Evolutionary conservation across 2,797 vertebrate species (phyloP).

Genomic region (Rhodeus uyekii): DNA sequence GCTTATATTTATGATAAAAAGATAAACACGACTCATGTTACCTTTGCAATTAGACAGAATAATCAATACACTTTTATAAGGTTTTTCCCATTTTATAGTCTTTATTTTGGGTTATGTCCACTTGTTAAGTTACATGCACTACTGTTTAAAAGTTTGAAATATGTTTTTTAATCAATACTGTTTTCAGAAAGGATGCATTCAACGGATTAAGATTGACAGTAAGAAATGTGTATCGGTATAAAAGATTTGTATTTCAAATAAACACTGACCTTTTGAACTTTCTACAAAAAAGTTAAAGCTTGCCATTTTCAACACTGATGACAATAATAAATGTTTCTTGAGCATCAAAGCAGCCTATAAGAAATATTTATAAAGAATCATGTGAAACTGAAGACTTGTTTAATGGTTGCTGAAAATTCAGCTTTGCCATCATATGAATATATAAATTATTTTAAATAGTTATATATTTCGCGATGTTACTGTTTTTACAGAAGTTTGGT

Average conservation of each 20-base stretch:
- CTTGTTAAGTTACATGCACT: neutral
- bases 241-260: neutral
- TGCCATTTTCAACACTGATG: neutral
- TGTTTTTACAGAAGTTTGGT: neutral
- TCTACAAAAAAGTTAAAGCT: neutral
- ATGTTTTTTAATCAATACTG: neutral
- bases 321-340: neutral
- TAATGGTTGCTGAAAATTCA: neutral
- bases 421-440: neutral
- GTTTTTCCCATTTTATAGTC: neutral
- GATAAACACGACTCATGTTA: neutral
- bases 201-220: neutral
- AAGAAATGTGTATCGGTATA: neutral
- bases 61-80: neutral
- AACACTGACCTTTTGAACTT: neutral
- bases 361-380: neutral
- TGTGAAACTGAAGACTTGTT: too few relatives aligned
- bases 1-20: neutral
- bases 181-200: neutral
- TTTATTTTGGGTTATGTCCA: neutral
- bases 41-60: neutral
- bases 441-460: neutral
- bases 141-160: neutral
- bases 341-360: neutral
- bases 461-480: too few relatives aligned